These are phyloP conservation scores for Argyrosomus japonicus DNA, from an alignment of 2,113 vertebrate species.

Conservation along the genomic window DNA sequence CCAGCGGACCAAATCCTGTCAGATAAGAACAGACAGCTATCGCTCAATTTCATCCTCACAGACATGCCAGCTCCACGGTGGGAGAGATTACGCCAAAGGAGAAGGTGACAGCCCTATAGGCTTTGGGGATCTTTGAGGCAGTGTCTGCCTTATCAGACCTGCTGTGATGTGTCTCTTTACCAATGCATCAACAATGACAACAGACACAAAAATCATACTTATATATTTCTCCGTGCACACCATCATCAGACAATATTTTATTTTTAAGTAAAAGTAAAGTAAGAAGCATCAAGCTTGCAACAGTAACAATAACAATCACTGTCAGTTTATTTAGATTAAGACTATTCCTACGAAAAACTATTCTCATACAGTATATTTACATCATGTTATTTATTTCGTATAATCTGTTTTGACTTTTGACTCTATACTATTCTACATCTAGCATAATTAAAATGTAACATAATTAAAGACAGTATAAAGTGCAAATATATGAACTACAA, in stretches of 20 bases:
- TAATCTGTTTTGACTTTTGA: background rate
- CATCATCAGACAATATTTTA: background rate
- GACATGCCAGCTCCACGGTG: conserved; percentile 54
- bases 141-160: conserved; percentile 65
- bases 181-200: conserved; percentile 53
- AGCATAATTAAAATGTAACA: background rate
- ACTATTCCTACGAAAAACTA: background rate
- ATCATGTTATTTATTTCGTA: background rate
- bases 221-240: conserved; percentile 16
- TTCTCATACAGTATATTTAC: background rate
- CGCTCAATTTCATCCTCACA: conserved; percentile 73
- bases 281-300: background rate
- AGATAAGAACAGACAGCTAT: conserved; percentile 80
- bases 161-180: conserved; percentile 73
- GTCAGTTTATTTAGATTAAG: background rate
- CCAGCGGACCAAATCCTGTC: conserved; percentile 72
- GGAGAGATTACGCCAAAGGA: conserved; percentile 71
- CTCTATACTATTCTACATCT: background rate
- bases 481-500: conserved; percentile 8
- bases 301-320: background rate
- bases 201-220: conserved; percentile 36
- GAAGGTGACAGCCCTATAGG: conserved; percentile 57
- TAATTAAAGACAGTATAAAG: conserved; percentile 11
- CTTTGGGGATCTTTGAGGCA: conserved; percentile 60
- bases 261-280: background rate